Evolutionary conservation across 2,797 vertebrate genomes (phyloP), one percentile per base, ranked within the genome.

Genomic region (Ceryle rudis): DNA sequence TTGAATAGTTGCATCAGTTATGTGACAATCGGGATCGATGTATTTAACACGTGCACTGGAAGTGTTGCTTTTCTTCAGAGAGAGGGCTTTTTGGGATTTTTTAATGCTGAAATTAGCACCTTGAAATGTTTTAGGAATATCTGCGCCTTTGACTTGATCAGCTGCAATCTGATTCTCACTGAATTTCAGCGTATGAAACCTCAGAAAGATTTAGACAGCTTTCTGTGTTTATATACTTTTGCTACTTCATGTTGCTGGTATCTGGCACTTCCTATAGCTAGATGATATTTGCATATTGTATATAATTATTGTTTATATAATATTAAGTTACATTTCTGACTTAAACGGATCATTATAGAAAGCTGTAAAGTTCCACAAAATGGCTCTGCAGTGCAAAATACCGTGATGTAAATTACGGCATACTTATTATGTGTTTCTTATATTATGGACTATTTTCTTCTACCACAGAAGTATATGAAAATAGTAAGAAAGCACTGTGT

Each of bases 261-360:
- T 26, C 75, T 89, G 74, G 51, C 71, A 79, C 33, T 80, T 78
- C 61, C 67, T 67, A 62, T 54, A 52, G 81, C 85, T 72, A 61
- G 69, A 51, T 57, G 35, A 72, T 80, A 80, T 69, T 86, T 82
- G 39, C 77, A 71, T 70, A 25, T 35, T 82, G 31, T 29, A 61
- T 29, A 11, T 81, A 67, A 69, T 83, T 89, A 64, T 77, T 82
- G 14, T 79, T 83, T 81, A 65, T 31, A 11, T 28, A 80, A 69
- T 58, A 93, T 80, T 66, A 92, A 51, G 33, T 89, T 86, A 82
- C 41, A 71, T 71, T 95, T 89, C 89, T 95, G 61, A 71, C 79
- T 93, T 61, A 81, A 90, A 88, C 29, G 9, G 81, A 86, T 84
- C 22, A 35, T 72, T 83, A 57, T 22, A 58, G 12, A 62, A 81